Evolutionary conservation across 2,888 invertebrate genomes (phyloP), one percentile per base, ranked within the genome.

Genomic region (Cephus pygmeus): DNA sequence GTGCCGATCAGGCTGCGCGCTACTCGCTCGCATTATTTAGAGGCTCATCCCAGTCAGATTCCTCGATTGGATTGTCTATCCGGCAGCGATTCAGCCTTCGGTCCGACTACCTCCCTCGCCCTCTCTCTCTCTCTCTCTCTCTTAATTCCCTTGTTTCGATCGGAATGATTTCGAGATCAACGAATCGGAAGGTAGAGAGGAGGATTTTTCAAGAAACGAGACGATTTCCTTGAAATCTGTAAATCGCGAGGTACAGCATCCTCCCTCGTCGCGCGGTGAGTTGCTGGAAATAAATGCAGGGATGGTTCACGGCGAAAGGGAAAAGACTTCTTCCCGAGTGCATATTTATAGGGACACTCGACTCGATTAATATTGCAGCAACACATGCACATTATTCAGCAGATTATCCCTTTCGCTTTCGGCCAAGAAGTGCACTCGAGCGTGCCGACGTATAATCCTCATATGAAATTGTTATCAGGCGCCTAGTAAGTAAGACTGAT

Each of bases 351-450:
- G 40, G 40, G 40, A 40, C 40, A 40, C 84, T 82, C 80, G 83
- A 84, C 83, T 82, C 85, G 85, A 88, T 88, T 88, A 88, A 87
- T 88, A 87, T 87, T 87, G 85, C 86, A 87, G 86, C 87, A 87
- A 87, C 87, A 87, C 85, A 84, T 84, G 84, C 83, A 85, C 87
- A 88, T 88, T 88, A 88, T 88, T 88, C 87, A 87, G 79, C 69
- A 86, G 88, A 88, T 88, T 85, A 88, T 88, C 88, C 86, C 86
- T 86, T 86, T 87, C 84, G 83, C 86, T 85, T 86, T 87, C 83
- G 81, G 79, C 76, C 75, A 79, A 83, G 83, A 82, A 81, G 83
- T 81, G 84, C 85, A 81, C 80, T 83, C 82, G 81, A 79, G 83
- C 81, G 83, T 77, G 81, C 69, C 76, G 81, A 81, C 80, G 79